These are phyloP conservation scores for Antigone vipio DNA, from an alignment of 2,113 vertebrate species.

Conservation along the genomic window DNA sequence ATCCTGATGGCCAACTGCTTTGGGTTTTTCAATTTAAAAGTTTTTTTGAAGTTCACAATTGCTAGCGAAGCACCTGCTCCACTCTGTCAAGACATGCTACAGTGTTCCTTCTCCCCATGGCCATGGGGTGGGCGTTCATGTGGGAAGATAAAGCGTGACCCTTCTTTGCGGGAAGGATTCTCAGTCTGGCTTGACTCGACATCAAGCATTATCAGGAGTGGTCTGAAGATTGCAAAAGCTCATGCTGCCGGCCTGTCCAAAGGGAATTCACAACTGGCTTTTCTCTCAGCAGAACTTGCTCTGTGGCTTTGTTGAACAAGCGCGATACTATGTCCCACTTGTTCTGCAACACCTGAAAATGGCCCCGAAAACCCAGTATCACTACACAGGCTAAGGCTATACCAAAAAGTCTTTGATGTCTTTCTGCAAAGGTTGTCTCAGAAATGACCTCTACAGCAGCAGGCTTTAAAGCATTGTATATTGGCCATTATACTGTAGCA, in stretches of 20 bases:
- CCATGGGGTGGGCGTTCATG: fast-evolving
- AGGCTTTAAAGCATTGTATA: background rate
- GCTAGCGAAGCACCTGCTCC: background rate
- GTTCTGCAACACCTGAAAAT: background rate
- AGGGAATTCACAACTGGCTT: background rate
- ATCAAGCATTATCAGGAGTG: background rate
- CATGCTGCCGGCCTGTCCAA: background rate
- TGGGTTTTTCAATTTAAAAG: background rate
- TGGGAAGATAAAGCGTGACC: background rate
- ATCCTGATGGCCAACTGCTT: background rate
- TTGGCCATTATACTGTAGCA: background rate
- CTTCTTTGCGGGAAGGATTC: background rate
- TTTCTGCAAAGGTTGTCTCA: background rate
- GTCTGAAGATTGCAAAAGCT: background rate
- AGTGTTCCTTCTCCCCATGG: fast-evolving
- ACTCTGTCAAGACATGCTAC: background rate
- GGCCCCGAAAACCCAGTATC: background rate
- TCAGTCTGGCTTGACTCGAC: background rate
- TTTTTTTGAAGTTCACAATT: background rate
- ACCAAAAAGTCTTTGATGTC: background rate
- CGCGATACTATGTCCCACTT: fast-evolving
- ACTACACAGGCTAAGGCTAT: background rate
- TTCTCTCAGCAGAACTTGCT: background rate
- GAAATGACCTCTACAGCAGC: background rate
- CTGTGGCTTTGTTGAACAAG: background rate